Base-by-base conservation (phyloP, 2,888 invertebrate genomes). In the Drosophila kambysellisi region DNA sequence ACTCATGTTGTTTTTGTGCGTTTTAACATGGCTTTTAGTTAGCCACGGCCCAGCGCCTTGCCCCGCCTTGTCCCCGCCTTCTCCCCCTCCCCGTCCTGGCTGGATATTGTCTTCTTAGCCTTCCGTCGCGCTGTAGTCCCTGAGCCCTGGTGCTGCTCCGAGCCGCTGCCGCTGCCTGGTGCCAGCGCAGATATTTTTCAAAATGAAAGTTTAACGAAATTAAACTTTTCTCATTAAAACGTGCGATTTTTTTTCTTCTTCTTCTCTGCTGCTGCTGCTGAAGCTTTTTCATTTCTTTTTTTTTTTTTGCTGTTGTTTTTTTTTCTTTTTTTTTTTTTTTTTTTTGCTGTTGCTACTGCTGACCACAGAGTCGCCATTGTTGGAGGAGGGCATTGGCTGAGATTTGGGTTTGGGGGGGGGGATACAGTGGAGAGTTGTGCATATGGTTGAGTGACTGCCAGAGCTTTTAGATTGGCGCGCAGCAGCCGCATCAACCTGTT, bases 151-250 rank as follows among this genome's bases (percentile, higher is more conserved):
- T 25, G 25, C 53, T 59, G 70, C 65, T 54, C 59, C 29, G 53
- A 25, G 53, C 30, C 46, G 54, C 50, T 46, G 59, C 8, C 39
- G 63, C 73, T 83, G 79, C 20, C 20, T 25, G 20, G 20, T 66
- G 86, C 71, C 81, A 70, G 82, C 73, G 77, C 82, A 81, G 88
- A 88, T 81, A 84, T 83, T 88, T 88, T 90, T 84, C 79, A 82
- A 91, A 91, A 86, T 85, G 91, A 85, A 91, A 90, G 80, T 92
- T 89, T 88, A 89, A 91, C 91, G 86, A 89, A 91, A 92, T 92
- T 91, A 91, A 92, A 92, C 91, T 92, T 92, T 92, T 92, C 91
- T 92, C 91, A 92, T 92, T 92, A 92, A 92, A 92, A 92, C 89
- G 90, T 91, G 91, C 90, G 82, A 86, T 88, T 82, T 81, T 81